Percentiles rank a stretch among this genome's conserved stretches.
Evolutionary conservation across 2,888 invertebrate species (phyloP).

Genomic region (Scaptodrosophila latifasciaeformis): DNA sequence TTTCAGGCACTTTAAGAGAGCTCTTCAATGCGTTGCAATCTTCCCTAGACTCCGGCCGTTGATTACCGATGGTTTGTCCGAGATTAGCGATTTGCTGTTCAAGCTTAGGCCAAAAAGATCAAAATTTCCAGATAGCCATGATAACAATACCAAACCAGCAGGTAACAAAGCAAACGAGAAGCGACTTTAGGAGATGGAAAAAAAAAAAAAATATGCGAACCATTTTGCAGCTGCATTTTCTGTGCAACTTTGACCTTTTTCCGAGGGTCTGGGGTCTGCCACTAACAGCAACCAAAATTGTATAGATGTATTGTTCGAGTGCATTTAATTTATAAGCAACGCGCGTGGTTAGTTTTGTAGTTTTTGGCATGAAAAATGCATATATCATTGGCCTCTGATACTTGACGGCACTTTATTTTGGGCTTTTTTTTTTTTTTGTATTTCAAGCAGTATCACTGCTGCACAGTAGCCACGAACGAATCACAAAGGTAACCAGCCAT

Average conservation of each 20-base stretch:
- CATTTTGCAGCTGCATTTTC: constrained; percentile 26
- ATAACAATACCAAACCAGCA: neutral
- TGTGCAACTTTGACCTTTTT: constrained; percentile 62
- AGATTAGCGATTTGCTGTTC: no score
- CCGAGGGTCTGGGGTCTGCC: constrained; percentile 32
- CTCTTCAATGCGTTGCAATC: no score
- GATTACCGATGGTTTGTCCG: no score
- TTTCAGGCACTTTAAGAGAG: no score
- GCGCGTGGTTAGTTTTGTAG: constrained; percentile 23
- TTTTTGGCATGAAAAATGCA: constrained; percentile 60
- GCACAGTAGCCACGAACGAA: constrained; percentile 47
- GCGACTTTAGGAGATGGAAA: no score
- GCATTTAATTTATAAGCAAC: constrained; percentile 65
- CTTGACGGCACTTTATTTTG: constrained; percentile 61
- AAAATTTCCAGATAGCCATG: constrained; percentile 1
- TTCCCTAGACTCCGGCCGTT: no score
- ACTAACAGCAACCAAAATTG: constrained; percentile 2
- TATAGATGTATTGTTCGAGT: constrained; percentile 44
- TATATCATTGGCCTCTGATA: constrained; percentile 64
- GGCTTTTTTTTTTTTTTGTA: constrained; percentile 18
- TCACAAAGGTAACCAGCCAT: neutral
- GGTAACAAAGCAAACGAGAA: constrained; percentile 1
- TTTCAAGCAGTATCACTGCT: no score
- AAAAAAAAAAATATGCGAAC: no score
- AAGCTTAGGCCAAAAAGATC: neutral